Conservation (phyloP, 1,140 invertebrate genomes). For the Aphelenchoides besseyi region DNA sequence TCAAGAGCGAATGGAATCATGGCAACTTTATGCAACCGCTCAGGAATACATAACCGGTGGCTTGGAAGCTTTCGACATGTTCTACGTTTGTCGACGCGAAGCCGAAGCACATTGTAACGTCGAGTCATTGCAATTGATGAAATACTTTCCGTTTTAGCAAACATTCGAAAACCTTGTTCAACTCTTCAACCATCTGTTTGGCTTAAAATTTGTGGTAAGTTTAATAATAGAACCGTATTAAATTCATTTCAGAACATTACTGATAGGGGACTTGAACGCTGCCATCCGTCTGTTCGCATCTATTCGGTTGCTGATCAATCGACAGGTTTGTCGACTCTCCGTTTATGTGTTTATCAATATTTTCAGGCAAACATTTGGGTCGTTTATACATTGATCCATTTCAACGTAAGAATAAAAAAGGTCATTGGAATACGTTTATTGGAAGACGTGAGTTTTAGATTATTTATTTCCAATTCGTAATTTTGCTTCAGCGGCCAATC, state of each 20-base stretch:
- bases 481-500: slow-evolving; percentile 49
- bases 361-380: slow-evolving; percentile 51
- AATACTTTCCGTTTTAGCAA: slow-evolving; percentile 59
- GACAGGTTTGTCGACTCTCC: slow-evolving; percentile 17
- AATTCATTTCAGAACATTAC: slow-evolving; percentile 45
- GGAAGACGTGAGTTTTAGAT: slow-evolving; percentile 45
- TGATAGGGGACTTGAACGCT: slow-evolving; percentile 45
- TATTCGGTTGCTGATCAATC: slow-evolving; percentile 50
- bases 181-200: slow-evolving; percentile 44
- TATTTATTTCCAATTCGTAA: background rate
- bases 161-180: slow-evolving; percentile 54
- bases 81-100: slow-evolving; percentile 58
- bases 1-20: slow-evolving; percentile 55
- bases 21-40: slow-evolving; percentile 46
- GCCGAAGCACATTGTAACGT: slow-evolving; percentile 58
- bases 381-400: slow-evolving; percentile 59
- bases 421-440: slow-evolving; percentile 48
- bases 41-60: slow-evolving; percentile 49
- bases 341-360: background rate
- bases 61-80: slow-evolving; percentile 52
- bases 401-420: slow-evolving; percentile 47
- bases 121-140: slow-evolving; percentile 57
- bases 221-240: slow-evolving; percentile 23
- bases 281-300: slow-evolving; percentile 55
- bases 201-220: slow-evolving; percentile 47